phyloP scores from a whole-genome alignment of 2,113 vertebrate genomes.

The Typhlomys cinereus region DNA sequence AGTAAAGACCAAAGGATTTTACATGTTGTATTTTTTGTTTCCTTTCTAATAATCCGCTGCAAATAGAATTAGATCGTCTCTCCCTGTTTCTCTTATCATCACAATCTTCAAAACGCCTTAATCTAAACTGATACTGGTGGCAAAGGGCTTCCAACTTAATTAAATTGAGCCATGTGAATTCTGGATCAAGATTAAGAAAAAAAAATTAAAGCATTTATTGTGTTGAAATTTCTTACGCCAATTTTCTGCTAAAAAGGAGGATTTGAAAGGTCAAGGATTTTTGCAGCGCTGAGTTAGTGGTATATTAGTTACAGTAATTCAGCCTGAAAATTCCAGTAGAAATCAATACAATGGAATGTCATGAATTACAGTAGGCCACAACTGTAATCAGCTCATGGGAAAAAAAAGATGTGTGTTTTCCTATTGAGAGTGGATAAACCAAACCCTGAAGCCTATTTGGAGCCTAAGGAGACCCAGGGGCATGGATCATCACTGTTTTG shows the following conservation, averaged over 20 bases:
- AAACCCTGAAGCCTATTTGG: slow-evolving; percentile 70
- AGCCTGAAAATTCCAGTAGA: slow-evolving; percentile 86
- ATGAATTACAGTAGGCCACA: slow-evolving; percentile 83
- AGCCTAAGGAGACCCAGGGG: background rate
- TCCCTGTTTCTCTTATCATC: slow-evolving; percentile 71
- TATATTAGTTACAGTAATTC: slow-evolving; percentile 87
- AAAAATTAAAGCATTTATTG: slow-evolving; percentile 81
- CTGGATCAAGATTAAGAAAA: slow-evolving; percentile 83
- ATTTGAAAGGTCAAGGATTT: slow-evolving; percentile 84
- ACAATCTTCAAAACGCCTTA: slow-evolving; percentile 76
- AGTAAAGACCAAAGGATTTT: slow-evolving; percentile 64
- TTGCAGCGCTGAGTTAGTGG: slow-evolving; percentile 82
- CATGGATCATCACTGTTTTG: background rate
- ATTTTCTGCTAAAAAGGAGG: slow-evolving; percentile 83
- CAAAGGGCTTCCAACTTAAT: slow-evolving; percentile 77
- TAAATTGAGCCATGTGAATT: slow-evolving; percentile 77
- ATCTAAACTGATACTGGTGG: slow-evolving; percentile 77
- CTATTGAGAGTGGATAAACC: slow-evolving; percentile 84
- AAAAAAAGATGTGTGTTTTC: slow-evolving; percentile 80
- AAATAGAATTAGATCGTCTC: slow-evolving; percentile 75
- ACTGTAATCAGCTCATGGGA: slow-evolving; percentile 85
- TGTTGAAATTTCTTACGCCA: slow-evolving; percentile 85
- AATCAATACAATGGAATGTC: slow-evolving; percentile 84
- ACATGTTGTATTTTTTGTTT: slow-evolving; percentile 62
- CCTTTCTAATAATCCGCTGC: slow-evolving; percentile 60